Evolutionary conservation across 2,113 vertebrate genomes (phyloP).

Genomic region (Aegotheles bennettii): DNA sequence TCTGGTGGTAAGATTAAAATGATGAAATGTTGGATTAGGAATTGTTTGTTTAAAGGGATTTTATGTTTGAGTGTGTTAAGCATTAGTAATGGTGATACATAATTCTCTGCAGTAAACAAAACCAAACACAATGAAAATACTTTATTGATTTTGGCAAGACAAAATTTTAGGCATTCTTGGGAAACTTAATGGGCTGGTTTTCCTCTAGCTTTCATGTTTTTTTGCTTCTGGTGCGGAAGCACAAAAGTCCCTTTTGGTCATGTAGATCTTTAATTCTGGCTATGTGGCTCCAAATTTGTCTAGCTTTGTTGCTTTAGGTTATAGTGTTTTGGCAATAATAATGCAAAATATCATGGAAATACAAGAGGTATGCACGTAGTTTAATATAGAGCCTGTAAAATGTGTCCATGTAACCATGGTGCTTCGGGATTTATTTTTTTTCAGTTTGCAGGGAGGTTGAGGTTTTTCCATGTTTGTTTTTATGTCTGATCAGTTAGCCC

Average conservation of each 20-base stretch:
- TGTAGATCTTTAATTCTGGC: not conserved
- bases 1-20: not conserved
- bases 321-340: not conserved
- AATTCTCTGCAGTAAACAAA: not conserved
- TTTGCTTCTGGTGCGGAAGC: not conserved
- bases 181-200: not conserved
- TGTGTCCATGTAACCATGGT: not conserved
- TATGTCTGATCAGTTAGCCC: not conserved
- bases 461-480: not conserved
- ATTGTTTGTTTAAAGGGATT: conserved; percentile 10
- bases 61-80: not conserved
- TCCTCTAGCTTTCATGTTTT: not conserved
- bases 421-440: not conserved
- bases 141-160: not conserved
- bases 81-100: not conserved
- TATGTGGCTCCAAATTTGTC: not conserved
- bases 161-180: not conserved
- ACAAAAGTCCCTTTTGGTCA: not conserved
- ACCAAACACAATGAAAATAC: not conserved
- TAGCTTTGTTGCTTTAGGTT: not conserved
- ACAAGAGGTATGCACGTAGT: not conserved
- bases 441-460: not conserved
- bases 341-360: not conserved
- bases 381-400: not conserved
- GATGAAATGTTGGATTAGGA: not conserved